phyloP scores from a whole-genome alignment of 2,888 invertebrate genomes.

The Lucinisca nassula region DNA sequence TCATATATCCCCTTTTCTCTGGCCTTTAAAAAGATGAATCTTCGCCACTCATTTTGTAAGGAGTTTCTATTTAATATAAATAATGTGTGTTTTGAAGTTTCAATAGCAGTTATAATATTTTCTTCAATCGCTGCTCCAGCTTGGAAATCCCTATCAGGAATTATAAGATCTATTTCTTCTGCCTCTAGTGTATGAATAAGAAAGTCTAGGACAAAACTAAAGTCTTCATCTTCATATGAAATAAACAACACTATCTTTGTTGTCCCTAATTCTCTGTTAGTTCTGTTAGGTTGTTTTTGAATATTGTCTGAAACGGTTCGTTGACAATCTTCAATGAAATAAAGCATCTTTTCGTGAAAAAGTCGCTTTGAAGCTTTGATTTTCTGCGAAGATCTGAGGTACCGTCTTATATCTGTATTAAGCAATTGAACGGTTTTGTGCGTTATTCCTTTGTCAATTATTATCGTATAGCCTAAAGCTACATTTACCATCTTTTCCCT shows the following conservation, averaged over 20 bases:
- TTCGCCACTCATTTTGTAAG: not conserved
- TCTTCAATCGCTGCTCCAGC: not conserved
- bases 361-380: not conserved
- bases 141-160: not conserved
- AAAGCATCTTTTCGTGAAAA: not conserved
- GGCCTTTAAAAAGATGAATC: constrained; percentile 46
- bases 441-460: not conserved
- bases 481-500: not conserved
- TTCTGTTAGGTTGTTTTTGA: not conserved
- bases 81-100: not conserved
- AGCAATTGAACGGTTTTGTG: not conserved
- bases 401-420: not conserved
- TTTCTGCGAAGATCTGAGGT: not conserved
- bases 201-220: not conserved
- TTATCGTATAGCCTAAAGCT: not conserved
- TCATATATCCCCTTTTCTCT: constrained; percentile 57
- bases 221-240: not conserved
- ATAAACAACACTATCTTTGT: not conserved
- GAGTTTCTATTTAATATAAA: not conserved
- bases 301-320: not conserved
- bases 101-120: not conserved
- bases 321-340: not conserved
- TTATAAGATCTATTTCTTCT: not conserved
- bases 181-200: not conserved
- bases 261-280: not conserved